These are phyloP conservation scores for Acrobasis repandana DNA, from an alignment of 2,888 invertebrate genomes.

Conservation along the genomic window DNA sequence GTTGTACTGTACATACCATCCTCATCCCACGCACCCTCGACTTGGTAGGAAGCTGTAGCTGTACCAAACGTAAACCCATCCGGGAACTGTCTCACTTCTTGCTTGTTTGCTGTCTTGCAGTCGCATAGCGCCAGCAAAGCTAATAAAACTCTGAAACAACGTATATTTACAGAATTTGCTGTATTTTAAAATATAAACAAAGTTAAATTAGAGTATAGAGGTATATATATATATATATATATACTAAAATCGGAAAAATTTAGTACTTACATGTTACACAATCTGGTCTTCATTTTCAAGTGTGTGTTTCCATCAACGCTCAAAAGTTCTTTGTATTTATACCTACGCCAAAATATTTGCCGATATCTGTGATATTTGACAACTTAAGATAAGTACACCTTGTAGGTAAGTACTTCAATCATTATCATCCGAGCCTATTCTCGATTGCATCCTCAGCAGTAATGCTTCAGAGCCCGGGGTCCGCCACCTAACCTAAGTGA, in stretches of 20 bases:
- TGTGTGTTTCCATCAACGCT: background rate
- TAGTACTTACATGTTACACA: conserved; percentile 1
- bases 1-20: conserved; percentile 46
- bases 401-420: no score
- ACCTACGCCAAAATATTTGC: no score
- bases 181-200: background rate
- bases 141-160: background rate
- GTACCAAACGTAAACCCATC: conserved; percentile 39
- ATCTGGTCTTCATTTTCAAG: background rate
- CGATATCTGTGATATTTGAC: no score
- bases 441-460: no score
- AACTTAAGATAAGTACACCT: no score
- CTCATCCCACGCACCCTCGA: conserved; percentile 67
- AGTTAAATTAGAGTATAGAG: no score
- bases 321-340: no score
- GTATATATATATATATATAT: no score
- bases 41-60: conserved; percentile 62
- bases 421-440: no score
- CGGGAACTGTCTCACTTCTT: conserved; percentile 33
- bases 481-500: no score
- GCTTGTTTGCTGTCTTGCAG: conserved; percentile 50
- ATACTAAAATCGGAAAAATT: background rate
- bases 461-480: no score
- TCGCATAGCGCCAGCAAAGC: conserved; percentile 69
- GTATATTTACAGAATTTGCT: background rate